Conservation (phyloP, 2,113 vertebrate genomes). For the Corythornis cristatus region DNA sequence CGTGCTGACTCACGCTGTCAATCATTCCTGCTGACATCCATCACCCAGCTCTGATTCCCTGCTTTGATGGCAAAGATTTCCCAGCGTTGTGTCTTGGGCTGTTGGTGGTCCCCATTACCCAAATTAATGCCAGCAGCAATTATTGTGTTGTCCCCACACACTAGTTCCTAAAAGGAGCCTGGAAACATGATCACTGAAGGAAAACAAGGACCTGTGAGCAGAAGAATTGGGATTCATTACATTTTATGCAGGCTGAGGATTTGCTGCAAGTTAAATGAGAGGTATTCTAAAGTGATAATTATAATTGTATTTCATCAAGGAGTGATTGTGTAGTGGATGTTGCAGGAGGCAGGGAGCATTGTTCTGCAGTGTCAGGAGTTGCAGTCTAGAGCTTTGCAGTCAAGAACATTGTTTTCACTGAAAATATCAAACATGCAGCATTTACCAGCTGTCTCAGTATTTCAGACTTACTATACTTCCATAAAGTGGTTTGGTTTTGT, state of each 20-base stretch:
- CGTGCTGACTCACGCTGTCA: fast-evolving
- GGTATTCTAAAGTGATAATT: neutral
- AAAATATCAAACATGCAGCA: neutral
- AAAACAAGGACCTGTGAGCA: neutral
- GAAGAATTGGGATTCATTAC: neutral
- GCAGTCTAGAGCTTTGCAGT: neutral
- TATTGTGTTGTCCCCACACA: neutral
- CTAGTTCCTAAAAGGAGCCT: neutral
- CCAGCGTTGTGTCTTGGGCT: neutral
- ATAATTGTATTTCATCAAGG: neutral
- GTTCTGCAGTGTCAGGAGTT: neutral
- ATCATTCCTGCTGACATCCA: neutral
- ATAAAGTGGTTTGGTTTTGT: neutral
- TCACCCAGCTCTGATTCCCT: too few relatives aligned
- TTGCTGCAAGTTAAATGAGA: neutral
- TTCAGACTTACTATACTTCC: neutral
- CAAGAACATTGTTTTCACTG: neutral
- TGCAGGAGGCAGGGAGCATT: neutral
- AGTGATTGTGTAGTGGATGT: too few relatives aligned
- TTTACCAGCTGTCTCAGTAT: neutral
- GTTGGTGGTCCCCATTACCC: neutral
- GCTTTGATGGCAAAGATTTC: neutral
- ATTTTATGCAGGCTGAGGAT: neutral
- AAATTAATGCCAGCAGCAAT: neutral
- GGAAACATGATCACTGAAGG: neutral